phyloP scores from a whole-genome alignment of 2,113 vertebrate species.

The Alligator mississippiensis region DNA sequence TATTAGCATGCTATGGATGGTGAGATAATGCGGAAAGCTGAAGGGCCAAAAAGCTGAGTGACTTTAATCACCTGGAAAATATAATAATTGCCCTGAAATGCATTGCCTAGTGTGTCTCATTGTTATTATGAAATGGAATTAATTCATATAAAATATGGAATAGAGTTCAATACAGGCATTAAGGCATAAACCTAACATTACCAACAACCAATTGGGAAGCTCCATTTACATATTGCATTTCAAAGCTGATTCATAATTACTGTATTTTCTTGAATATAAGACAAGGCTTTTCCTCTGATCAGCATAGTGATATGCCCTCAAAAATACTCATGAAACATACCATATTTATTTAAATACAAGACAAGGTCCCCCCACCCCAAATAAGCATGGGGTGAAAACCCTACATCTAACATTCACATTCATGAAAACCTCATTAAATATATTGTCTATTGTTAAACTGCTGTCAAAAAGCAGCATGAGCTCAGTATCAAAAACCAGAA shows the following conservation, averaged over 20 bases:
- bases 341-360: no score
- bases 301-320: no score
- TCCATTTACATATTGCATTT: not conserved
- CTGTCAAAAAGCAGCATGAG: no score
- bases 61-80: not conserved
- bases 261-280: no score
- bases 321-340: no score
- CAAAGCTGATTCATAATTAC: not conserved
- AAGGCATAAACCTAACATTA: not conserved
- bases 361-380: no score
- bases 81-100: not conserved
- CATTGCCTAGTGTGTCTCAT: not conserved
- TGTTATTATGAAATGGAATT: not conserved
- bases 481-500: no score
- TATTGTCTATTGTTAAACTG: no score
- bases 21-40: not conserved
- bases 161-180: not conserved
- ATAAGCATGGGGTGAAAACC: no score
- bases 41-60: not conserved
- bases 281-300: no score
- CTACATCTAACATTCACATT: no score
- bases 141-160: not conserved
- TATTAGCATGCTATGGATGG: not conserved
- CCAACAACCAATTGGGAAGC: not conserved
- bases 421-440: no score